Conservation (phyloP, 2,888 invertebrate species). For the Brachynemurus nebulosus region DNA sequence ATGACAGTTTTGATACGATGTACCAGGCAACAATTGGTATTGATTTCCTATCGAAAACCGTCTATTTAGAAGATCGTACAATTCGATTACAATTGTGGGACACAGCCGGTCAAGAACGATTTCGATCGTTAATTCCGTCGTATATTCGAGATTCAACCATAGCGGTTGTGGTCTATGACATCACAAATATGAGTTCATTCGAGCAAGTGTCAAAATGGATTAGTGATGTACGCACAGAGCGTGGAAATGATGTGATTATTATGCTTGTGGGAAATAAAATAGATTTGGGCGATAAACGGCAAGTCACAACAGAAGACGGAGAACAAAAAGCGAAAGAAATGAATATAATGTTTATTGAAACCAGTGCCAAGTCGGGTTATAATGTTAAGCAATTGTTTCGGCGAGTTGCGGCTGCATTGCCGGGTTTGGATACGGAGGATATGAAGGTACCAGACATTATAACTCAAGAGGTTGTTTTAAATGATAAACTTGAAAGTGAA, state of each 20-base stretch:
- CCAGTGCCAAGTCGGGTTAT: constrained; percentile 98
- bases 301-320: constrained; percentile 96
- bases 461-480: too few relatives aligned
- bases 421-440: constrained; percentile 96
- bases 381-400: constrained; percentile 99
- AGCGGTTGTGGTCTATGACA: constrained; percentile 98
- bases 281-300: constrained; percentile 95
- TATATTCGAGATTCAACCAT: constrained; percentile 98
- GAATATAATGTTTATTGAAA: constrained; percentile 99
- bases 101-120: constrained; percentile 90
- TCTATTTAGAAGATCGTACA: constrained; percentile 99
- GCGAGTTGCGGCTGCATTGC: constrained; percentile 94
- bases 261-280: constrained; percentile 99
- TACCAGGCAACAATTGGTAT: constrained; percentile 99
- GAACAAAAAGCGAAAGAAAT: constrained; percentile 98
- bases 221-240: constrained; percentile 97
- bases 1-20: constrained; percentile 99
- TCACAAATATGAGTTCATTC: constrained; percentile 98
- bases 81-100: constrained; percentile 97
- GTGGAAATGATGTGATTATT: constrained; percentile 98
- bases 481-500: too few relatives aligned
- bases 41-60: constrained; percentile 98
- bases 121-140: constrained; percentile 93
- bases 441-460: constrained; percentile 78
- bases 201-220: constrained; percentile 99